A percentile compares a stretch with the other conserved stretches of the same genome.
Evolutionary conservation across 2,888 invertebrate species (phyloP).

Genomic region (Belgica antarctica): DNA sequence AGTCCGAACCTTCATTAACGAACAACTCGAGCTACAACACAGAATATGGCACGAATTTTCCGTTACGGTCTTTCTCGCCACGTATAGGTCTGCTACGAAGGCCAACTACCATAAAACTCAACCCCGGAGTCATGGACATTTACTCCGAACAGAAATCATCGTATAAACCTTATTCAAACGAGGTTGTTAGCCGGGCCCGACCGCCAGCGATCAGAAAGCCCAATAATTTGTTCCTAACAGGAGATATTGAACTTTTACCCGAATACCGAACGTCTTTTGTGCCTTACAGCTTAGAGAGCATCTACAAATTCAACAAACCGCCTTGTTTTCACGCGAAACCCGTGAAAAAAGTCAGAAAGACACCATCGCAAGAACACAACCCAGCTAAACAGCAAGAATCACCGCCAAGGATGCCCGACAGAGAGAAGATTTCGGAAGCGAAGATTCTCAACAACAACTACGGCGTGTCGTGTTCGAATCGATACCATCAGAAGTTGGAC

Average conservation of each 20-base stretch:
- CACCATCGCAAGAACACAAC: too few relatives aligned
- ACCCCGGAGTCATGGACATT: conserved; percentile 49
- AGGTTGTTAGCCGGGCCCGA: conserved; percentile 45
- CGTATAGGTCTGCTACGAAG: conserved; percentile 27
- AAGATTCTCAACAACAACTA: conserved; percentile 30
- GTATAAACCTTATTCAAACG: conserved; percentile 52
- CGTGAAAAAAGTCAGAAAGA: neutral
- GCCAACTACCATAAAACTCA: conserved; percentile 35
- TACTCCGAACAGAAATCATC: conserved; percentile 53
- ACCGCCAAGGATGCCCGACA: neutral
- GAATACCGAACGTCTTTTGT: conserved; percentile 51
- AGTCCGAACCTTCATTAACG: conserved; percentile 27
- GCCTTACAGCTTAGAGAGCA: conserved; percentile 33
- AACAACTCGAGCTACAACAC: conserved; percentile 13
- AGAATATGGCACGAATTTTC: conserved; percentile 25
- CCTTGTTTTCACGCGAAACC: conserved; percentile 24
- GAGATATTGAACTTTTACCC: conserved; percentile 49
- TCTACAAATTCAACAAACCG: conserved; percentile 30
- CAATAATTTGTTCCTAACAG: conserved; percentile 50
- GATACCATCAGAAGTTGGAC: conserved; percentile 46
- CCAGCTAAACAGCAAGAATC: neutral
- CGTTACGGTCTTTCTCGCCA: conserved; percentile 25
- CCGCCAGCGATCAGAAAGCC: conserved; percentile 50
- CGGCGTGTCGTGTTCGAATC: conserved; percentile 26
- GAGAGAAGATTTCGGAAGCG: neutral